A percentile compares a stretch with the other conserved stretches of the same genome.
Conservation (phyloP, 2,797 vertebrate genomes). For the Enoplosus armatus region DNA sequence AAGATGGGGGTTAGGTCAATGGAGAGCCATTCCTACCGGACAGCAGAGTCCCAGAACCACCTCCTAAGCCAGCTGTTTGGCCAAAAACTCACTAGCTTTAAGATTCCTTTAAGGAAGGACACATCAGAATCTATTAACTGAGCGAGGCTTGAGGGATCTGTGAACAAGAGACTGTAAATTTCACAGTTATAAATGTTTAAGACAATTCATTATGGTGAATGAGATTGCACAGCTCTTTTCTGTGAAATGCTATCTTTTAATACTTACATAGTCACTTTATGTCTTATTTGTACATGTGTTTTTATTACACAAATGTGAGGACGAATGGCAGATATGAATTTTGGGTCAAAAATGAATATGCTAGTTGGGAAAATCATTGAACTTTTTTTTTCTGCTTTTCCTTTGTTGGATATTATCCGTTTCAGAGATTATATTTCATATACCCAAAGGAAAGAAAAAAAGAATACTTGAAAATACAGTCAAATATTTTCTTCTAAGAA, state of each 20-base stretch:
- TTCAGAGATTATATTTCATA: constrained; percentile 87
- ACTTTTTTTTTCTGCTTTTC: constrained; percentile 81
- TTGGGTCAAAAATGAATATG: constrained; percentile 87
- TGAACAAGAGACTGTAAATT: constrained; percentile 81
- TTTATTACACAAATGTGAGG: constrained; percentile 89
- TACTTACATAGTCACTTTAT: constrained; percentile 89
- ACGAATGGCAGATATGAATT: constrained; percentile 87
- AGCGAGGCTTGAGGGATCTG: constrained; percentile 80
- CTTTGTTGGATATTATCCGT: constrained; percentile 84
- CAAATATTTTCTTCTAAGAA: constrained; percentile 82
- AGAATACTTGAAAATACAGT: constrained; percentile 91
- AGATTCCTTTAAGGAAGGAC: constrained; percentile 98
- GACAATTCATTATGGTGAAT: constrained; percentile 89
- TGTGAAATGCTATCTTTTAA: constrained; percentile 88
- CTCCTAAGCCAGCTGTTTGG: constrained; percentile 98
- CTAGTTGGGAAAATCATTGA: constrained; percentile 82
- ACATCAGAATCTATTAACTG: constrained; percentile 91
- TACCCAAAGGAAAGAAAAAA: constrained; percentile 81
- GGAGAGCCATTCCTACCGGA: constrained; percentile 88
- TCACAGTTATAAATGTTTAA: constrained; percentile 84
- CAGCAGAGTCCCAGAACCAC: constrained; percentile 96
- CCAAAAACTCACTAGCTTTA: constrained; percentile 98
- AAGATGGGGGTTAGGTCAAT: constrained; percentile 85
- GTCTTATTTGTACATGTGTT: constrained; percentile 89
- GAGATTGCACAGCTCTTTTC: constrained; percentile 92